These are phyloP conservation scores for Drosophila tropicalis DNA, from an alignment of 1,140 invertebrate genomes.

Conservation along the genomic window DNA sequence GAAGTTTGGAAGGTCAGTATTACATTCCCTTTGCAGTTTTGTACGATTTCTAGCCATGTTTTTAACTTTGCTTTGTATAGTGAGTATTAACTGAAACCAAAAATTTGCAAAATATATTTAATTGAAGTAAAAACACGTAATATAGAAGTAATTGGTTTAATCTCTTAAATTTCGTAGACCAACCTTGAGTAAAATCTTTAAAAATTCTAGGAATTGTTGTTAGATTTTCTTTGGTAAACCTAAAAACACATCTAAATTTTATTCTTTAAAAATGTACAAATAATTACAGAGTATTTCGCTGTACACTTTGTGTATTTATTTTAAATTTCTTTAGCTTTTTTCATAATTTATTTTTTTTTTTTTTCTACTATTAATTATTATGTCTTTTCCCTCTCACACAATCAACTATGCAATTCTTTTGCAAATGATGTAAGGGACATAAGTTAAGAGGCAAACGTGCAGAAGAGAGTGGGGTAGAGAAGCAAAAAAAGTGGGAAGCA, in stretches of 20 bases:
- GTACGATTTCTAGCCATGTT: too few species aligned
- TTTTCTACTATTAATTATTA: constrained; percentile 60
- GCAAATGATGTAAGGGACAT: constrained; percentile 64
- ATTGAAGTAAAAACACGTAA: not conserved
- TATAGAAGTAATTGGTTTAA: not conserved
- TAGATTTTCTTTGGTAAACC: too few species aligned
- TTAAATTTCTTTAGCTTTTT: constrained; percentile 26
- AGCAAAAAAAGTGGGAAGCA: constrained; percentile 50
- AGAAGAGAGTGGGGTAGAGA: not conserved
- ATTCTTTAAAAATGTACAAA: not conserved
- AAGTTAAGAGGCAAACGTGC: constrained; percentile 16
- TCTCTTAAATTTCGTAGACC: not conserved
- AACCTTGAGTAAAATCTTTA: not conserved
- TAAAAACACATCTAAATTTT: too few species aligned
- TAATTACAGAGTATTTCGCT: constrained; percentile 31
- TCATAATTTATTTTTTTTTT: constrained; percentile 49
- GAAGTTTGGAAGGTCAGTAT: too few species aligned
- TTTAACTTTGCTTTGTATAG: too few species aligned
- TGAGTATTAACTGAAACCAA: not conserved
- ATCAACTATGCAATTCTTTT: constrained; percentile 57
- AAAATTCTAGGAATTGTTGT: not conserved
- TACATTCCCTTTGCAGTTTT: too few species aligned
- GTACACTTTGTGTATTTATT: not conserved
- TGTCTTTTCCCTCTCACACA: constrained; percentile 34
- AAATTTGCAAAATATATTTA: not conserved